A percentile compares a stretch with the other conserved stretches of the same genome.
Evolutionary conservation across 92 coral and sea anemone species (phyloP).

Genomic region (Galaxea fascicularis): DNA sequence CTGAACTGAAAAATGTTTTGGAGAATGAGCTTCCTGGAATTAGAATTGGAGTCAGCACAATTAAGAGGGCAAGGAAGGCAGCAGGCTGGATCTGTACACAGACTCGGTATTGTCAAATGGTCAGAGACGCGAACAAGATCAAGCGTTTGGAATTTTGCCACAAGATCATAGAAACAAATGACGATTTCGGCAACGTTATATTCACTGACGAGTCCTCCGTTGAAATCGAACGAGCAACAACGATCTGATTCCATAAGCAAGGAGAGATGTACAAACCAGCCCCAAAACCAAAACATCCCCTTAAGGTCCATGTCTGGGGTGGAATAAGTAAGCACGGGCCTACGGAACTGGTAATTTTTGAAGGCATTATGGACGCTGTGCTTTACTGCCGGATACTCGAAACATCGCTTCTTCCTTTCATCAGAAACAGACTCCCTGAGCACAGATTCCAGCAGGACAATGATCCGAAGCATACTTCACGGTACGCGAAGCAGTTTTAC

Average conservation of each 20-base stretch:
- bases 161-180: conserved; percentile 16
- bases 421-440: conserved; percentile 24
- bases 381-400: conserved; percentile 22
- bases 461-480: conserved; percentile 39
- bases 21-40: conserved; percentile 13
- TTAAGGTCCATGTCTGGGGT: conserved; percentile 44
- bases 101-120: conserved; percentile 30
- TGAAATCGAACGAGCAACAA: conserved; percentile 19
- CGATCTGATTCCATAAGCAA: conserved; percentile 17
- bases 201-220: conserved; percentile 29
- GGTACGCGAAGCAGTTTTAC: conserved; percentile 38
- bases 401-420: conserved; percentile 31
- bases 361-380: conserved; percentile 41
- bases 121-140: conserved; percentile 25
- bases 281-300: conserved; percentile 56
- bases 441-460: conserved; percentile 59
- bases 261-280: conserved; percentile 27
- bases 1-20: conserved; percentile 15
- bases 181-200: conserved; percentile 20
- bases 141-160: conserved; percentile 36
- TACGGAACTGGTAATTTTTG: conserved; percentile 27
- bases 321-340: conserved; percentile 44
- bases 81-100: conserved; percentile 32
- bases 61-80: conserved; percentile 15
- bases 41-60: conserved; percentile 18